Conservation (phyloP, 92 coral and sea anemone genomes). For the Palythoa grandiflora region DNA sequence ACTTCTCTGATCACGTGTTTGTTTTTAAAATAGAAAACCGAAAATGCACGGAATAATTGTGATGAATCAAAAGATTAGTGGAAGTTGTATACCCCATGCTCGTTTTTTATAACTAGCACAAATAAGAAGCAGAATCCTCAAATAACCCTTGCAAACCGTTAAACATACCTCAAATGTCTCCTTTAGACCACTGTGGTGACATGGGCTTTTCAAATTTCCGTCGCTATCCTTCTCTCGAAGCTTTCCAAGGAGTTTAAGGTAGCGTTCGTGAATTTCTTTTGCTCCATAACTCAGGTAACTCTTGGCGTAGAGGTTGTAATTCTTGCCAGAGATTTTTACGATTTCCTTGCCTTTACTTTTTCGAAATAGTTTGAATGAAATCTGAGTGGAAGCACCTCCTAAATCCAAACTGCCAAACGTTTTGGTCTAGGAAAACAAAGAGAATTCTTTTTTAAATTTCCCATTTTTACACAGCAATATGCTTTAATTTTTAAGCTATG, state of each 20-base stretch:
- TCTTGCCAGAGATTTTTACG: neutral
- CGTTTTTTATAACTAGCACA: too few relatives aligned
- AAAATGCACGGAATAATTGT: too few relatives aligned
- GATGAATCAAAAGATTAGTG: too few relatives aligned
- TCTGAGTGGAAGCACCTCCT: constrained; percentile 54
- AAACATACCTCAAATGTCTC: constrained; percentile 28
- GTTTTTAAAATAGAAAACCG: too few relatives aligned
- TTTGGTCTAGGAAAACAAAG: neutral
- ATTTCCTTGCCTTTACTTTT: neutral
- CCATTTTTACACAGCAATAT: too few relatives aligned
- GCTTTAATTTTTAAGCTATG: too few relatives aligned
- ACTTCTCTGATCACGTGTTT: too few relatives aligned
- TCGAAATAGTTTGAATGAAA: neutral
- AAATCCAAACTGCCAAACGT: constrained; percentile 44
- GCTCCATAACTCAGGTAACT: constrained; percentile 51
- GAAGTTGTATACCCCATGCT: too few relatives aligned
- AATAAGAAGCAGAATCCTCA: too few relatives aligned
- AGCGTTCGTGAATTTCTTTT: constrained; percentile 44
- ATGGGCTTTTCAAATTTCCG: constrained; percentile 44
- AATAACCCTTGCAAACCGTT: too few relatives aligned
- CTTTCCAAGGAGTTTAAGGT: constrained; percentile 6
- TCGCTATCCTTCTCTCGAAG: constrained; percentile 17
- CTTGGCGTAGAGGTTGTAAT: constrained; percentile 27
- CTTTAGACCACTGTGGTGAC: constrained; percentile 46
- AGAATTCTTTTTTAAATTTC: neutral